These are phyloP conservation scores for Tanypteryx hageni DNA, from an alignment of 2,888 invertebrate species.

Conservation along the genomic window DNA sequence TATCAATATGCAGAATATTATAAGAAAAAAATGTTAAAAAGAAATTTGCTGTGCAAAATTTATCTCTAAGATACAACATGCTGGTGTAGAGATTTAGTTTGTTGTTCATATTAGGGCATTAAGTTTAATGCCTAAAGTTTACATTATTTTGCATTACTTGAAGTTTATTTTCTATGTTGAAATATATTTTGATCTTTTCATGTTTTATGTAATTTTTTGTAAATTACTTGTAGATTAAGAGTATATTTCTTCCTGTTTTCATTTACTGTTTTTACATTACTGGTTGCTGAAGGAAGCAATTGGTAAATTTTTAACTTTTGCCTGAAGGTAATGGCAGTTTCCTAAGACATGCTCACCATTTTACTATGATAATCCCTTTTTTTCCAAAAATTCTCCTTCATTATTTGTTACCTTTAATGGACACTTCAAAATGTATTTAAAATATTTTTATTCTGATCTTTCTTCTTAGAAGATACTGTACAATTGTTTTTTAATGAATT, in stretches of 20 bases:
- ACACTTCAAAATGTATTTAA: background rate
- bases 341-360: background rate
- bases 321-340: background rate
- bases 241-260: background rate
- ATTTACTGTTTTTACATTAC: background rate
- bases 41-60: constrained; percentile 54
- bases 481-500: constrained; percentile 44
- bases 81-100: constrained; percentile 44
- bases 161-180: constrained; percentile 58
- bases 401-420: background rate
- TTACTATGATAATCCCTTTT: background rate
- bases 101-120: constrained; percentile 34
- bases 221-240: constrained; percentile 58
- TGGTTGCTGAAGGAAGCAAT: background rate
- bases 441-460: background rate
- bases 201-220: constrained; percentile 61
- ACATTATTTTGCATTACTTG: constrained; percentile 31
- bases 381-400: background rate
- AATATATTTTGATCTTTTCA: constrained; percentile 31
- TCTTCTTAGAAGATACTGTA: constrained; percentile 38
- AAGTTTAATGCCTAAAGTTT: constrained; percentile 39
- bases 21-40: constrained; percentile 5
- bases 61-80: constrained; percentile 21
- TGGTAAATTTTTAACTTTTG: background rate
- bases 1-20: constrained; percentile 6